phyloP scores from a whole-genome alignment of 2,113 vertebrate species.

The Notechis scutatus region DNA sequence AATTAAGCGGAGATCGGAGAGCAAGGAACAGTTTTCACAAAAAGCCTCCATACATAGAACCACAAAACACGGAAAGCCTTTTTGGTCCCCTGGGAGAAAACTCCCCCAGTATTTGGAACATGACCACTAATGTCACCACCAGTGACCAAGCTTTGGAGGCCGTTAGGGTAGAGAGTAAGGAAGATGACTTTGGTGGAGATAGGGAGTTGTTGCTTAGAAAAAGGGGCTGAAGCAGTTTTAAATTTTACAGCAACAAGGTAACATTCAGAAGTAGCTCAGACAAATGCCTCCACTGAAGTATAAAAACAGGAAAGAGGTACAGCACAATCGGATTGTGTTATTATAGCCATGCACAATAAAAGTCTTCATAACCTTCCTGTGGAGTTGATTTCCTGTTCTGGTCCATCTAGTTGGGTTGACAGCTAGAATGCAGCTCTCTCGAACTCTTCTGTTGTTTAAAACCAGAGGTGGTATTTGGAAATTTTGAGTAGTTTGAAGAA shows the following conservation, averaged over 20 bases:
- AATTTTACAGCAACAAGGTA: not conserved
- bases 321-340: not conserved
- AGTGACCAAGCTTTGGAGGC: not conserved
- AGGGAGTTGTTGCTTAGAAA: not conserved
- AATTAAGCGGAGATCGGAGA: slow-evolving; percentile 2
- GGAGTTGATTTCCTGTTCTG: not conserved
- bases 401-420: not conserved
- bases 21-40: not conserved
- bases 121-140: not conserved
- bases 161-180: not conserved
- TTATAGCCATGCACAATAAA: not conserved
- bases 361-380: not conserved
- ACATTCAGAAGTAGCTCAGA: not conserved
- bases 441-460: not conserved
- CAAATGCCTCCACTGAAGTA: not conserved
- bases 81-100: not conserved
- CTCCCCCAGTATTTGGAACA: not conserved
- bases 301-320: not conserved
- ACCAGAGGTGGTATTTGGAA: no score
- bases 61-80: not conserved
- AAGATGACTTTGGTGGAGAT: not conserved
- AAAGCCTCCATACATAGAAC: not conserved
- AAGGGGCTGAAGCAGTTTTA: not conserved
- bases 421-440: not conserved
- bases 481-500: no score